These are phyloP conservation scores for Tiliqua scincoides DNA, from an alignment of 2,113 vertebrate genomes.

Conservation along the genomic window DNA sequence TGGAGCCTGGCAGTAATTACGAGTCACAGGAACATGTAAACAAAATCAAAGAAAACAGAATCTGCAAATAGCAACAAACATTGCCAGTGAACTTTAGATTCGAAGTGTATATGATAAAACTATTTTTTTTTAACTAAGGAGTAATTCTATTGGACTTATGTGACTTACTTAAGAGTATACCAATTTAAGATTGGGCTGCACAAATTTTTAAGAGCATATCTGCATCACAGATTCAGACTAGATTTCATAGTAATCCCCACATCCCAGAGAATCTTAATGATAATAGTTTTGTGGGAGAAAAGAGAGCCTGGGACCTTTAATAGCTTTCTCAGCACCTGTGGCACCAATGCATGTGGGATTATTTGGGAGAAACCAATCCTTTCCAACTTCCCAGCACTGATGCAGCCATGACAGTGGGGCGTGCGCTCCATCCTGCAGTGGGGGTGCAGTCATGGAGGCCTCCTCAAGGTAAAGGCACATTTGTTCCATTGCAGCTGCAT, in stretches of 20 bases:
- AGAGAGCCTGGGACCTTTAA: not conserved
- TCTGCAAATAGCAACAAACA: not conserved
- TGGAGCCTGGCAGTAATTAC: slow-evolving; percentile 13
- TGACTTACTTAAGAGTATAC: not conserved
- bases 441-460: too few relatives aligned
- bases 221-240: too few relatives aligned
- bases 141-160: not conserved
- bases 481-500: too few relatives aligned
- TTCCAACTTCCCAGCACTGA: not conserved
- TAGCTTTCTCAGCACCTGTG: not conserved
- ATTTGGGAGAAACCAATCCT: too few relatives aligned
- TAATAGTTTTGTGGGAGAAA: not conserved
- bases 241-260: too few relatives aligned
- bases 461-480: too few relatives aligned
- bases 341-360: too few relatives aligned
- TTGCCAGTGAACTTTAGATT: not conserved
- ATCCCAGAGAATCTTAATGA: too few relatives aligned
- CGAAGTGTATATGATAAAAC: not conserved
- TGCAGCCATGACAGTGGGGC: not conserved
- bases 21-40: slow-evolving; percentile 3
- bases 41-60: slow-evolving; percentile 16
- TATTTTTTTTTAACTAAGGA: not conserved
- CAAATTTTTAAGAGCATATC: not conserved
- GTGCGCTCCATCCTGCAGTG: too few relatives aligned
- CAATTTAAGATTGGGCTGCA: not conserved